Percentiles rank a stretch among this genome's conserved stretches.
Conservation (phyloP, 2,888 invertebrate genomes). For the Parelbella ahira region DNA sequence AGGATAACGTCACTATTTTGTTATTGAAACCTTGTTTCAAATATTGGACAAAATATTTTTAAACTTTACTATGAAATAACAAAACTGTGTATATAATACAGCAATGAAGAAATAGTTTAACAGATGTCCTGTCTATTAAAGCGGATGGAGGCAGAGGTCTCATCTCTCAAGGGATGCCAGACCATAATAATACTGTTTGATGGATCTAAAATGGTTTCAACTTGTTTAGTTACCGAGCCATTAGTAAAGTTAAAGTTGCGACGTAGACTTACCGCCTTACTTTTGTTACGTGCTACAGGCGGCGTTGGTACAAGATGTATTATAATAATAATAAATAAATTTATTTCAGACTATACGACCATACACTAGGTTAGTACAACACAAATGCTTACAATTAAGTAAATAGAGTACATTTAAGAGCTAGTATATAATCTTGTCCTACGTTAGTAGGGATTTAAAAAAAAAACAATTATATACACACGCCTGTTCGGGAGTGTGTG, state of each 20-base stretch:
- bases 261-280: conserved; percentile 48
- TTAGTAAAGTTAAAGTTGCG: conserved; percentile 59
- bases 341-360: conserved; percentile 10
- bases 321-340: conserved; percentile 8
- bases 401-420: no score
- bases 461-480: neutral
- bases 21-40: no score
- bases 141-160: conserved; percentile 33
- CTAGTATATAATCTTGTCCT: neutral
- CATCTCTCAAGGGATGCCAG: conserved; percentile 41
- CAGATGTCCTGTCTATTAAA: conserved; percentile 9
- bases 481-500: neutral
- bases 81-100: no score
- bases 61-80: no score
- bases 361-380: no score
- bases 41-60: no score
- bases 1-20: no score
- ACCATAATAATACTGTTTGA: conserved; percentile 46
- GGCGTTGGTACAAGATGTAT: no score
- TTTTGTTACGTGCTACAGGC: no score
- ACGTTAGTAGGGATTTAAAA: conserved; percentile 2
- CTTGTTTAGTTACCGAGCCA: conserved; percentile 48
- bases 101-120: neutral
- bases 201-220: conserved; percentile 50
- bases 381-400: no score